Percentiles rank a stretch among this genome's conserved stretches.
Conservation (phyloP, 2,797 vertebrate genomes). For the Gymnoscopelus braueri region DNA sequence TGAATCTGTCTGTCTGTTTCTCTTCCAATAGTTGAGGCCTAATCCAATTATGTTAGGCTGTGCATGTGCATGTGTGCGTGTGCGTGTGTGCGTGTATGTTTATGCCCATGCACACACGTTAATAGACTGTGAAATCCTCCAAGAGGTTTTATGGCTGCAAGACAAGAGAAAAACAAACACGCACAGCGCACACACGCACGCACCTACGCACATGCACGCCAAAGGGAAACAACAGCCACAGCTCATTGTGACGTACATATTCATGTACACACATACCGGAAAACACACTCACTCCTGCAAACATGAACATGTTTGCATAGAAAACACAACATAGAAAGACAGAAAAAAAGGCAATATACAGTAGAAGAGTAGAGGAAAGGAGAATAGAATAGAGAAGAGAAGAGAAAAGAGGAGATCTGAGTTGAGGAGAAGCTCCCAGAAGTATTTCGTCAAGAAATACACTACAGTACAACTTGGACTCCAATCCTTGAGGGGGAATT, state of each 20-base stretch:
- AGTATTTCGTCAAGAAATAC: no score
- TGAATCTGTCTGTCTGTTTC: constrained; percentile 36
- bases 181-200: constrained; percentile 19
- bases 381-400: not conserved
- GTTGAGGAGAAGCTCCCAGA: not conserved
- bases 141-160: constrained; percentile 68
- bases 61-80: constrained; percentile 24
- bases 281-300: no score
- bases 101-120: no score
- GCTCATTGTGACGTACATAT: no score
- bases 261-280: no score
- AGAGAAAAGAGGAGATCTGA: not conserved
- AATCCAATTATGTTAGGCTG: constrained; percentile 70
- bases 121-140: constrained; percentile 55
- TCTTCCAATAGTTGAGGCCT: constrained; percentile 60
- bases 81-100: not conserved
- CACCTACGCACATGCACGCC: constrained; percentile 30
- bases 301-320: no score
- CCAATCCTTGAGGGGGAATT: not conserved
- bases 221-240: constrained; percentile 8
- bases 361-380: not conserved
- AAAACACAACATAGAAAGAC: not conserved
- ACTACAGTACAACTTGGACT: not conserved
- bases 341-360: constrained; percentile 21
- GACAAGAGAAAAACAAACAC: constrained; percentile 58